Evolutionary conservation across 2,797 vertebrate species (phyloP), one percentile per base, ranked within the genome.

Genomic region (Megalops cyprinoides): DNA sequence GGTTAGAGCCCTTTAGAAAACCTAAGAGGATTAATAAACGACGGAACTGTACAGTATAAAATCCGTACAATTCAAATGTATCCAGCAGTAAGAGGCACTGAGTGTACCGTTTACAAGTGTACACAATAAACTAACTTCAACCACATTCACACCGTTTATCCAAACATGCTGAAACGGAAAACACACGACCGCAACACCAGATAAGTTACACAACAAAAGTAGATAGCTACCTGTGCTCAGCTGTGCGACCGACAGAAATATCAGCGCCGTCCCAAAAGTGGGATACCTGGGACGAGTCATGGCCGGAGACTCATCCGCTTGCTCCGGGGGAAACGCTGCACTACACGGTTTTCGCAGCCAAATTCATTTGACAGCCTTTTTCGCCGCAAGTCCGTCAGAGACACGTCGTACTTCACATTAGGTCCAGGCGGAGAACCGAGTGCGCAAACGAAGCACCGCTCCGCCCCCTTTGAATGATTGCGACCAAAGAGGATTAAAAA

Each of bases 401-500:
- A 71, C 39, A 55, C 56, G 42, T 76, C 76, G 79, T 86, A 51
- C 78, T 80, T 82, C 82, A 82, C 79, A 46, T 85, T 46, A 62
- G 73, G 48, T 87, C 82, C 60, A 90, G 86, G 34, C 83, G 39
- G 31, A 42, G 87, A 83, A 84, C 81, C 76, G 88, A 44, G 58
- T 84, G 84, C 82, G 88, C 86, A 84, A 65, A 18, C 75, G 79
- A 58, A 82, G 85, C 74, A 84, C 88, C 28, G 91, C 91, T 87
- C 94, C 93, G 89, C 94, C 94, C 88, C 91, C 85, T 82, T 77
- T 83, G 87, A 90, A 89, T 78, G 86, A 65, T 56, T 51, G 90
- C 67, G 85, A 82, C 90, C 86, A 91, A 89, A 91, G 87, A 85
- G 91, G 92, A 94, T 95, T 94, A 94, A 42, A 20, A 44, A 85